phyloP scores from a whole-genome alignment of 53 echinoderm and acorn worm species.

The Holothuria leucospilota region DNA sequence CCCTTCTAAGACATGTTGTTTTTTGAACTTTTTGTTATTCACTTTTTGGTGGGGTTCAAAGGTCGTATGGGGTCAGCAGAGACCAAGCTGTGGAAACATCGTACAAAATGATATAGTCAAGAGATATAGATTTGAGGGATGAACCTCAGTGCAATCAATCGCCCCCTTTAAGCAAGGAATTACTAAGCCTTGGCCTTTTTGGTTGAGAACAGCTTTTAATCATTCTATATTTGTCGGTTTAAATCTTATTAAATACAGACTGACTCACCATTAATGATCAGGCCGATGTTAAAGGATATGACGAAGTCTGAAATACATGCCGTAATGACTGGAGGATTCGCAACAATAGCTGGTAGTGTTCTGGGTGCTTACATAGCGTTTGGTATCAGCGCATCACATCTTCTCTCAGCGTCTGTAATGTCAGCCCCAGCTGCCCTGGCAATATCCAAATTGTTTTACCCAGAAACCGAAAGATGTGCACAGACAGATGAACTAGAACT shows the following conservation, averaged over 20 bases:
- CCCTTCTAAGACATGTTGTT: too few species aligned
- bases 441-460: constrained; percentile 89
- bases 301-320: constrained; percentile 94
- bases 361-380: constrained; percentile 94
- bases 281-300: constrained; percentile 84
- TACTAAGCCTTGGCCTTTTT: too few species aligned
- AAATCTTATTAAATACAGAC: constrained; percentile 61
- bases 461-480: constrained; percentile 73
- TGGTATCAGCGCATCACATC: constrained; percentile 95
- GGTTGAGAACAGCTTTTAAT: too few species aligned
- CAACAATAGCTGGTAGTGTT: constrained; percentile 92
- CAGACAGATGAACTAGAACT: constrained; percentile 69
- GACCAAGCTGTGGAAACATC: too few species aligned
- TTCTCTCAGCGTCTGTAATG: constrained; percentile 91
- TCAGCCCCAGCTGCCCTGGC: constrained; percentile 95
- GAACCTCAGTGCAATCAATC: too few species aligned
- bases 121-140: too few species aligned
- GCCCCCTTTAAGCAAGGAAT: too few species aligned
- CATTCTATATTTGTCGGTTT: background rate
- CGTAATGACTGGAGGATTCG: constrained; percentile 99
- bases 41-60: too few species aligned
- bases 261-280: constrained; percentile 88
- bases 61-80: too few species aligned
- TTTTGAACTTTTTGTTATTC: too few species aligned
- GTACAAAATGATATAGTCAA: too few species aligned